Evolutionary conservation across 2,888 invertebrate genomes (phyloP).

Genomic region (Microplitis manilae): DNA sequence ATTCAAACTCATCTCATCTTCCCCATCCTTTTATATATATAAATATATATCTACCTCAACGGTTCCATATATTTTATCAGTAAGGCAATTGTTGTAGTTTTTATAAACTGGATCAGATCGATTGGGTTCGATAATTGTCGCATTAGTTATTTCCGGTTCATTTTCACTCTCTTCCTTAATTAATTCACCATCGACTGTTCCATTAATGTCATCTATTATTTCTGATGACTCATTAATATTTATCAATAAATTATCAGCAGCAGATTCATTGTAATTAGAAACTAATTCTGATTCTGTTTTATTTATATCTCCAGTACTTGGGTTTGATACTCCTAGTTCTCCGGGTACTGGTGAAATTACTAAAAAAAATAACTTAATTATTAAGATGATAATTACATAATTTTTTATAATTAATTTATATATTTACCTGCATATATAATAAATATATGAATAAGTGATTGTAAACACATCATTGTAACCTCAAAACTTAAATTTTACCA

Average conservation of each 20-base stretch:
- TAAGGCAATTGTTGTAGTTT: constrained; percentile 58
- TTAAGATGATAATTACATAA: not conserved
- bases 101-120: constrained; percentile 40
- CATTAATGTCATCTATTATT: not conserved
- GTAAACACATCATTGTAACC: constrained; percentile 28
- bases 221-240: not conserved
- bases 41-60: constrained; percentile 59
- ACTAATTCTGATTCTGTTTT: not conserved
- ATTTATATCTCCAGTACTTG: not conserved
- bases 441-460: constrained; percentile 18
- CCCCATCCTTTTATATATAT: not conserved
- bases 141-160: constrained; percentile 25
- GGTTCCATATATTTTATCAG: constrained; percentile 61
- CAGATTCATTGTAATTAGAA: not conserved
- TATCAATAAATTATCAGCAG: not conserved
- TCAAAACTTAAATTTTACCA: constrained; percentile 5
- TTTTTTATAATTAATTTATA: not conserved
- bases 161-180: constrained; percentile 11
- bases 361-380: not conserved
- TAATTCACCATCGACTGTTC: not conserved
- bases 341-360: not conserved
- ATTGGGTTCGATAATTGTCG: constrained; percentile 38
- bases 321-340: not conserved
- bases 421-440: constrained; percentile 19
- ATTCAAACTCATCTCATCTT: too few species aligned